Conservation (phyloP, 2,888 invertebrate genomes). For the Uloborus plumipes region DNA sequence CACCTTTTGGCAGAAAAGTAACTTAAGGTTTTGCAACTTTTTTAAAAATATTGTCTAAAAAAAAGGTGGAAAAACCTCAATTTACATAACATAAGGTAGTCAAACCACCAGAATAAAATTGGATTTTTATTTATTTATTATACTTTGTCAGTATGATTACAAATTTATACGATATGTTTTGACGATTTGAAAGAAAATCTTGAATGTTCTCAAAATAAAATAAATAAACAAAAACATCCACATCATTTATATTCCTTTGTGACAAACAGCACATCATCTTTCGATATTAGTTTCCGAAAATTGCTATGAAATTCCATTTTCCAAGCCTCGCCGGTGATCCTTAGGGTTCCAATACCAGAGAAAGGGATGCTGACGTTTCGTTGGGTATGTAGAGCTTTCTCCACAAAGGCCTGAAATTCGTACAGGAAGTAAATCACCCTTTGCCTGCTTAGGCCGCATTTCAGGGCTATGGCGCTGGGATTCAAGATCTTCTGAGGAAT, state of each 20-base stretch:
- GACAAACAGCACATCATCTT: conserved; percentile 9
- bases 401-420: neutral
- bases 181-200: too few species aligned
- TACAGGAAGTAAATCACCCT: conserved; percentile 12
- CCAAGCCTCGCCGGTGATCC: conserved; percentile 5
- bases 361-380: conserved; percentile 4
- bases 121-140: too few species aligned
- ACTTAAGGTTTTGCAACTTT: too few species aligned
- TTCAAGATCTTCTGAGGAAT: conserved; percentile 20
- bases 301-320: conserved; percentile 24
- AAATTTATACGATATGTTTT: too few species aligned
- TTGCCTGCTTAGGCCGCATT: neutral
- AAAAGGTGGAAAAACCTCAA: too few species aligned
- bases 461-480: neutral
- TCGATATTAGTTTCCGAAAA: neutral
- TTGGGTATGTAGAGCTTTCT: neutral
- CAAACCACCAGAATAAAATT: too few species aligned
- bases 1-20: too few species aligned
- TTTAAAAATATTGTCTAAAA: too few species aligned
- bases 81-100: too few species aligned
- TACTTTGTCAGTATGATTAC: too few species aligned
- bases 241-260: conserved; percentile 8
- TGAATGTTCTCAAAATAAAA: too few species aligned
- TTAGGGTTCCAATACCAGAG: conserved; percentile 1
- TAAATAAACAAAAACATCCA: too few species aligned